Evolutionary conservation across 2,113 vertebrate genomes (phyloP).

Genomic region (Anarhynchus alexandrinus): DNA sequence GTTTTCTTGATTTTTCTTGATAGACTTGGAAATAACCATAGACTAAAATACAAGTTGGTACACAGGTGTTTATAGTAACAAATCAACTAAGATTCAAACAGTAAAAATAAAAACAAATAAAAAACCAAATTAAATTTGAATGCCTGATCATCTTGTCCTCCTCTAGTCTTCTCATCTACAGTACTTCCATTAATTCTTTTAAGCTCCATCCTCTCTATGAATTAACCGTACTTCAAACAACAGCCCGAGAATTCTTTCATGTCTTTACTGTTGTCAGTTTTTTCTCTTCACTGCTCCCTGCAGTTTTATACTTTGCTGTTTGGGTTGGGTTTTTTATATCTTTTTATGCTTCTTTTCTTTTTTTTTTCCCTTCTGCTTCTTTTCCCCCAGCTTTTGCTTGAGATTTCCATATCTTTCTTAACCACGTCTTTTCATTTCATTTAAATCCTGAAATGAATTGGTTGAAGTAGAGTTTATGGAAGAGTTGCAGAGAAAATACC

Average conservation of each 20-base stretch:
- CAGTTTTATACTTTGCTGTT: background rate
- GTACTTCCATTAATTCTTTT: constrained; percentile 58
- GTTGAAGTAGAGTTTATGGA: background rate
- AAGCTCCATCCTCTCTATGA: constrained; percentile 18
- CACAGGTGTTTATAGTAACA: constrained; percentile 56
- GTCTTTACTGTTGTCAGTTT: background rate
- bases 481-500: background rate
- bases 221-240: background rate
- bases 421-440: background rate
- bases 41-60: constrained; percentile 22
- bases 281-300: background rate
- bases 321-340: background rate
- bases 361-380: background rate
- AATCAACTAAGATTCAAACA: constrained; percentile 28
- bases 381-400: background rate
- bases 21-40: constrained; percentile 43
- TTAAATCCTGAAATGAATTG: background rate
- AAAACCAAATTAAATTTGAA: background rate
- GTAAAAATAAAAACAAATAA: background rate
- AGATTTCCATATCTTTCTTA: background rate
- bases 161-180: constrained; percentile 49
- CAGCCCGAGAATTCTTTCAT: background rate
- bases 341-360: background rate
- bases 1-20: background rate
- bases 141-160: constrained; percentile 12